Percentiles rank a stretch among this genome's conserved stretches.
Evolutionary conservation across 1,140 invertebrate species (phyloP).

Genomic region (Macrotrachela quadricornifera): DNA sequence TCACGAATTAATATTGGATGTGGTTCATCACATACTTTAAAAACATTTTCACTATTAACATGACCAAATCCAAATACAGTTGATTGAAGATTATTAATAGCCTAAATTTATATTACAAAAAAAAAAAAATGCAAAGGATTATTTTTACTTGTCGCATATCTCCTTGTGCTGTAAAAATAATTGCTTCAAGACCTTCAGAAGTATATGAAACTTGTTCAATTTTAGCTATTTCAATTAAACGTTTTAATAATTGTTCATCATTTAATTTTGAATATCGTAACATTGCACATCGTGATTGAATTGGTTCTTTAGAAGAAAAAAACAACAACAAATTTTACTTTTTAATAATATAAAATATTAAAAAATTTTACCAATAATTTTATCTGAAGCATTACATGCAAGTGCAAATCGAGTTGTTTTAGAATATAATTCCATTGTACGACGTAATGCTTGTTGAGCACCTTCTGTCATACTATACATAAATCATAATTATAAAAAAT

Average conservation of each 20-base stretch:
- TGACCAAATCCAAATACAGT: constrained; percentile 79
- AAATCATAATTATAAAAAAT: no score
- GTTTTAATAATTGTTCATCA: constrained; percentile 60
- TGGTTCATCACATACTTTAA: constrained; percentile 97
- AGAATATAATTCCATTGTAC: constrained; percentile 97
- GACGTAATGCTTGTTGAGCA: constrained; percentile 78
- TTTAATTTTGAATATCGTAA: constrained; percentile 71
- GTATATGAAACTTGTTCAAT: constrained; percentile 58
- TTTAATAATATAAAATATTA: background rate
- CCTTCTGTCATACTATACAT: constrained; percentile 68
- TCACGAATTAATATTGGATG: constrained; percentile 76
- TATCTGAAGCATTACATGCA: constrained; percentile 93
- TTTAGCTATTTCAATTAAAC: constrained; percentile 49
- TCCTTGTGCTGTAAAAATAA: constrained; percentile 92
- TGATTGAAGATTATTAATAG: constrained; percentile 90
- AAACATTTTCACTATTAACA: constrained; percentile 84
- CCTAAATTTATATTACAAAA: constrained; percentile 19
- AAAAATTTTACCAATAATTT: constrained; percentile 62
- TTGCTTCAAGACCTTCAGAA: constrained; percentile 80
- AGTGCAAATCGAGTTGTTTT: constrained; percentile 88
- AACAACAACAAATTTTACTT: background rate
- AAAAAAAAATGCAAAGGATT: no score
- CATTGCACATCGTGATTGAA: constrained; percentile 92
- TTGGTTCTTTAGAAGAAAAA: constrained; percentile 61
- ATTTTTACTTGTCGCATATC: constrained; percentile 57